A percentile compares a stretch with the other conserved stretches of the same genome.
These are phyloP conservation scores for Nyctibius bracteatus DNA, from an alignment of 2,113 vertebrate genomes.

Conservation along the genomic window DNA sequence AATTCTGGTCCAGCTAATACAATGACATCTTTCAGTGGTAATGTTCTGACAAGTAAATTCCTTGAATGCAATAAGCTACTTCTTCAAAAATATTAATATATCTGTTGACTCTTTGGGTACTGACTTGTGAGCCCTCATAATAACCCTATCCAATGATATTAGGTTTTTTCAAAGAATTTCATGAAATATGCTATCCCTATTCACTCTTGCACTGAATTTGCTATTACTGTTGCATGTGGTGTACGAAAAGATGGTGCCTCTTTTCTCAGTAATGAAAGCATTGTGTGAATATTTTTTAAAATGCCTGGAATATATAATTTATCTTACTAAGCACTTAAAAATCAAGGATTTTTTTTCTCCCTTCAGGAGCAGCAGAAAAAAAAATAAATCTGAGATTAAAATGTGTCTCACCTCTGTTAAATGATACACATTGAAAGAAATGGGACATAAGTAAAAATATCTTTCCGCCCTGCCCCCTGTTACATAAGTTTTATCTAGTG, in stretches of 20 bases:
- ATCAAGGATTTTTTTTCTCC: background rate
- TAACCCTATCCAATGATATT: background rate
- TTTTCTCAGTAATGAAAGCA: background rate
- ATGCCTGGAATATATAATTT: background rate
- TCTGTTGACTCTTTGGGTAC: background rate
- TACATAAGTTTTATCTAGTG: background rate
- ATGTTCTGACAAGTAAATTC: background rate
- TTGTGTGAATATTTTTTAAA: background rate
- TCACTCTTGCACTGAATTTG: background rate
- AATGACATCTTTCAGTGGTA: background rate
- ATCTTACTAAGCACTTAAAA: background rate
- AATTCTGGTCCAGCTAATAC: background rate
- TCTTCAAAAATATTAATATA: background rate
- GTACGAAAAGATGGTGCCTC: background rate
- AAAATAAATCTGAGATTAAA: background rate
- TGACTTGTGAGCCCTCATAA: background rate
- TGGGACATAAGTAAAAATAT: background rate
- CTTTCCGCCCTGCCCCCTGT: fast-evolving
- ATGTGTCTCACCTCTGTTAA: background rate
- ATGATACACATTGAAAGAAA: background rate
- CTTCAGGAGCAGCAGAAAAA: background rate
- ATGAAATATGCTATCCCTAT: background rate
- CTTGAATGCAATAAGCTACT: background rate
- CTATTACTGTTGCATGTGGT: background rate
- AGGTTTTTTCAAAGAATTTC: background rate